These are phyloP conservation scores for Mesodorylaimus sp. DNA, from an alignment of 2,888 invertebrate species.

Conservation along the genomic window DNA sequence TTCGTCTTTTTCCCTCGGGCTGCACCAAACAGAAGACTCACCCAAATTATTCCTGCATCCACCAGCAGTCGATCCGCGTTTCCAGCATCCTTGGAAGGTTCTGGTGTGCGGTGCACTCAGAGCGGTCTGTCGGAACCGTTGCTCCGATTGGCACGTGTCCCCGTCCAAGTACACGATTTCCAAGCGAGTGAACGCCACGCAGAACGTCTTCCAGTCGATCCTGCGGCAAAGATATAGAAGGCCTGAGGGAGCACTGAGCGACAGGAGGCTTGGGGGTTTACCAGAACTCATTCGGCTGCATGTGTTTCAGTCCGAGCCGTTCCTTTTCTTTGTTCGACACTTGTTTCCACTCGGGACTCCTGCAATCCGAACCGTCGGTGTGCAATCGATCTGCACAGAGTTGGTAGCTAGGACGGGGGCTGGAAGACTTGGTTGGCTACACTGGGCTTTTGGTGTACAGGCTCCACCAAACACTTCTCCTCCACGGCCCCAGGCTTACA, in stretches of 20 bases:
- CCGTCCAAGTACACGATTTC: constrained; percentile 68
- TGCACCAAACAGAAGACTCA: constrained; percentile 23
- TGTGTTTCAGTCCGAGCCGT: neutral
- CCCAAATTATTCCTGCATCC: constrained; percentile 69
- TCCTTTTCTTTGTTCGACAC: constrained; percentile 1
- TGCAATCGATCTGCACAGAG: no score
- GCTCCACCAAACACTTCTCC: no score
- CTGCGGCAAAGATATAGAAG: constrained; percentile 34
- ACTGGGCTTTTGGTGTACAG: no score
- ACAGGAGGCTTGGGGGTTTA: no score
- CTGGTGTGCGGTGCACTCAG: neutral
- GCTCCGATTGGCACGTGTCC: constrained; percentile 47
- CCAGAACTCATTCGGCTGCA: constrained; percentile 1
- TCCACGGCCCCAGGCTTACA: no score
- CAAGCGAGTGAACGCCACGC: constrained; percentile 57
- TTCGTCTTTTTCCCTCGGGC: neutral
- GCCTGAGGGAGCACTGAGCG: no score
- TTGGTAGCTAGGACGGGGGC: no score
- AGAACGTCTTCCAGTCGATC: constrained; percentile 64
- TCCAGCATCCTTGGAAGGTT: constrained; percentile 41
- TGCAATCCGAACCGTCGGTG: no score
- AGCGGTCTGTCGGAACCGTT: neutral
- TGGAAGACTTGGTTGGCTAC: no score
- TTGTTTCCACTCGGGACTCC: constrained; percentile 5
- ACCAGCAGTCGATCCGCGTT: constrained; percentile 65